Evolutionary conservation across 2,113 vertebrate species (phyloP).

Genomic region (Gobiocypris rarus): DNA sequence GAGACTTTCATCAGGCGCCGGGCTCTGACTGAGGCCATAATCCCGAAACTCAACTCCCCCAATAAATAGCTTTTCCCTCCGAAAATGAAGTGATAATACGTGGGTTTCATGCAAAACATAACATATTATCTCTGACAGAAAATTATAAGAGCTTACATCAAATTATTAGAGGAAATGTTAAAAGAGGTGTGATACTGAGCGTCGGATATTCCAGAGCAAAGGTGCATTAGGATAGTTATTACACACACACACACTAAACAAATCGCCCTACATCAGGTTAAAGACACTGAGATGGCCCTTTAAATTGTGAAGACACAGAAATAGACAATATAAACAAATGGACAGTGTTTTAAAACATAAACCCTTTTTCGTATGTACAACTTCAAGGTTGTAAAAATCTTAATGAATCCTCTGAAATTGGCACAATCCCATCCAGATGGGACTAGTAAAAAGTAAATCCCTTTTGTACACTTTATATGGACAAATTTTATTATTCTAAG

Average conservation of each 20-base stretch:
- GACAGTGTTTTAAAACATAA: not conserved
- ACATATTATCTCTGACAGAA: constrained; percentile 57
- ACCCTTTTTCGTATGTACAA: not conserved
- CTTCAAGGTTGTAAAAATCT: not conserved
- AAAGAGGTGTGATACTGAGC: constrained; percentile 2
- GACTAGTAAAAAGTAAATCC: too few species aligned
- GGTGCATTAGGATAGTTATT: not conserved
- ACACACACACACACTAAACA: not conserved
- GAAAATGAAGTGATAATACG: constrained; percentile 89
- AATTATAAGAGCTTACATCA: constrained; percentile 49
- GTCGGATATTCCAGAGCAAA: not conserved
- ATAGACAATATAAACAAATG: not conserved
- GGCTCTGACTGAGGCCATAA: constrained; percentile 99
- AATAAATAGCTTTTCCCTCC: constrained; percentile 97
- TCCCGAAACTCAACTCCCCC: constrained; percentile 99
- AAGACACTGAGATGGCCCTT: too few species aligned
- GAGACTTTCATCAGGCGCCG: constrained; percentile 99
- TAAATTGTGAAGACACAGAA: not conserved
- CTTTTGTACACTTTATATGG: too few species aligned
- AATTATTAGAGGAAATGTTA: constrained; percentile 48
- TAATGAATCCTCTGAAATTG: not conserved
- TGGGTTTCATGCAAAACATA: constrained; percentile 63
- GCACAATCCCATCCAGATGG: not conserved
- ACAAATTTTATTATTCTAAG: too few species aligned
- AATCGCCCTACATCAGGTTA: not conserved